A percentile compares a stretch with the other conserved stretches of the same genome.
Evolutionary conservation across 2,797 vertebrate species (phyloP).

Genomic region (Momotus momota): DNA sequence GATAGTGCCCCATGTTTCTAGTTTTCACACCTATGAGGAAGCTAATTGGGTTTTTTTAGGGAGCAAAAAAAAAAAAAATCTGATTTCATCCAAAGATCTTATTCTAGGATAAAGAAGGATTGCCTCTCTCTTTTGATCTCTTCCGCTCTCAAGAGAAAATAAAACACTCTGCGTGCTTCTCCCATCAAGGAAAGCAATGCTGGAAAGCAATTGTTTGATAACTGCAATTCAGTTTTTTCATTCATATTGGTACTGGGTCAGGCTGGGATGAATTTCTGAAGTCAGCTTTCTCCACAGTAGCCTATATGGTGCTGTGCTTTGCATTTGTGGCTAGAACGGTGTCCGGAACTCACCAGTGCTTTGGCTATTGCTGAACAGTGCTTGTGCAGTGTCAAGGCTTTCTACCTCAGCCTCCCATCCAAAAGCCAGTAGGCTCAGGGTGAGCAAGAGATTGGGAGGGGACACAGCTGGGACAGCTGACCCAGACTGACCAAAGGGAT

Average conservation of each 20-base stretch:
- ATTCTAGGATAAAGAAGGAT: neutral
- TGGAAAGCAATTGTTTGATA: neutral
- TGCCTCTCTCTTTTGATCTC: neutral
- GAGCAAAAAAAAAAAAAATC: neutral
- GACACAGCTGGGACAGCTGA: neutral
- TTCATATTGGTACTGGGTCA: neutral
- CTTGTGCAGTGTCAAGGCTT: neutral
- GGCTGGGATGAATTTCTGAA: neutral
- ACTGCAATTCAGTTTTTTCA: neutral
- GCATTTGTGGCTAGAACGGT: neutral
- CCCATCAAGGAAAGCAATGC: neutral
- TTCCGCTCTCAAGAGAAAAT: neutral
- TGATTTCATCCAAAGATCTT: neutral
- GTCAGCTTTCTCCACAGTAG: neutral
- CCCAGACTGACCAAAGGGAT: neutral
- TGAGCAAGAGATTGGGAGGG: neutral
- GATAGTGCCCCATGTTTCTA: neutral
- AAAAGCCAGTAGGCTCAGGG: neutral
- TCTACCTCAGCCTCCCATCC: neutral
- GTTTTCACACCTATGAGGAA: neutral
- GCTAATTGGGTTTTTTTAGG: neutral
- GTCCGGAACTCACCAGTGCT: neutral
- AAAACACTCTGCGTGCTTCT: neutral
- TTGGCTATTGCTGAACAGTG: neutral
- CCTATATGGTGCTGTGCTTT: neutral